These are phyloP conservation scores for Crocallis elinguaria DNA, from an alignment of 2,888 invertebrate species.

Conservation along the genomic window DNA sequence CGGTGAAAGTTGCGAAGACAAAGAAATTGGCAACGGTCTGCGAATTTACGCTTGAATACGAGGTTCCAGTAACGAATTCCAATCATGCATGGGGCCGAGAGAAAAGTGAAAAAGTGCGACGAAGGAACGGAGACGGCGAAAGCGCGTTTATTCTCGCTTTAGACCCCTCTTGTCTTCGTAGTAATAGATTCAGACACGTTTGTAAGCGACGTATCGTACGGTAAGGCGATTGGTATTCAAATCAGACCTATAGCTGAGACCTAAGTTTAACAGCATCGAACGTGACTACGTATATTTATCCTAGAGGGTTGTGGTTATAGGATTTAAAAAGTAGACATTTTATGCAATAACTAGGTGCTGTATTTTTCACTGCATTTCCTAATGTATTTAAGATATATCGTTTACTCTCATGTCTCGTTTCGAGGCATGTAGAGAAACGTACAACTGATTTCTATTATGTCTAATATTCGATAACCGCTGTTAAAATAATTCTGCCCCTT, in stretches of 20 bases:
- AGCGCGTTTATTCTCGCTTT: slow-evolving; percentile 37
- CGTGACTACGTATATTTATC: slow-evolving; percentile 17
- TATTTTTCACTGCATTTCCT: no score
- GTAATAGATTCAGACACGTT: slow-evolving; percentile 24
- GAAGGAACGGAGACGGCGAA: slow-evolving; percentile 32
- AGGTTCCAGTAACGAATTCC: slow-evolving; percentile 42
- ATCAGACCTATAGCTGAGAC: slow-evolving; percentile 12
- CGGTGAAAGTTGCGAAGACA: slow-evolving; percentile 27
- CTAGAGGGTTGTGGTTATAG: neutral
- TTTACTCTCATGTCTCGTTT: no score
- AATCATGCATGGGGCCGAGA: slow-evolving; percentile 39
- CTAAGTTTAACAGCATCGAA: slow-evolving; percentile 10
- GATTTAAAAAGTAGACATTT: neutral
- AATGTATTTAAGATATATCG: no score
- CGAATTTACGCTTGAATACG: slow-evolving; percentile 28
- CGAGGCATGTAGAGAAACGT: no score
- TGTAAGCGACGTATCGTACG: slow-evolving; percentile 4
- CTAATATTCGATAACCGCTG: neutral
- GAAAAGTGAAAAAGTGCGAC: slow-evolving; percentile 39
- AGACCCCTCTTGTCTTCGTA: slow-evolving; percentile 34
- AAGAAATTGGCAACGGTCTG: slow-evolving; percentile 27
- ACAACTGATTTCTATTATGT: no score
- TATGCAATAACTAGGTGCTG: no score
- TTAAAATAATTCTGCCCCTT: neutral
- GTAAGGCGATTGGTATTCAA: slow-evolving; percentile 20